Conservation (phyloP, 2,888 invertebrate species). For the Therioaphis trifolii region DNA sequence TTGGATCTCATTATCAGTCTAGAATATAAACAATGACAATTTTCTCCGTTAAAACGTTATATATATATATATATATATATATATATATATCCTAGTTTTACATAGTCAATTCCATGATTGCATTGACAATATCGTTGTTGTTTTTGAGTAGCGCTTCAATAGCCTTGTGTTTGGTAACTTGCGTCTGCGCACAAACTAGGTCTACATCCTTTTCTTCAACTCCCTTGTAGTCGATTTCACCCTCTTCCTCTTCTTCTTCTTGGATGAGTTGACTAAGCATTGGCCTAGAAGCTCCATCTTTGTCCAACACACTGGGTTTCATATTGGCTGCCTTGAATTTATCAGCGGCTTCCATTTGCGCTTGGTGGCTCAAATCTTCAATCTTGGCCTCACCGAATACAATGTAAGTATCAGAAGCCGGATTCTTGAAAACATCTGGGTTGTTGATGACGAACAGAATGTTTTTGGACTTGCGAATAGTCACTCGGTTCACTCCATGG, state of each 20-base stretch:
- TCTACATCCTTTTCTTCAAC: conserved; percentile 99
- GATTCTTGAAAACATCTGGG: conserved; percentile 97
- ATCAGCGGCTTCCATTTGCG: conserved; percentile 96
- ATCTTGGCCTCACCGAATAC: conserved; percentile 99
- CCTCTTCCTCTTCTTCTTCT: conserved; percentile 93
- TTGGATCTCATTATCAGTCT: conserved; percentile 49
- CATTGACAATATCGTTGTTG: conserved; percentile 98
- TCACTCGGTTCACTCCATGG: conserved; percentile 91
- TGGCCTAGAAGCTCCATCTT: conserved; percentile 57
- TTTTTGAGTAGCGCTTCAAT: conserved; percentile 96
- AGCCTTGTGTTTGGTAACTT: conserved; percentile 92
- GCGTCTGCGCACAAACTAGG: conserved; percentile 97
- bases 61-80: too few species aligned
- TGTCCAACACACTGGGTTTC: conserved; percentile 60
- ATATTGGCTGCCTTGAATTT: conserved; percentile 92
- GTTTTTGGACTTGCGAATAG: conserved; percentile 98
- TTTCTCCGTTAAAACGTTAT: conserved; percentile 33
- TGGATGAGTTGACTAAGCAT: conserved; percentile 71
- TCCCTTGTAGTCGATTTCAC: conserved; percentile 90
- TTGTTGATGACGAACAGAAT: conserved; percentile 99
- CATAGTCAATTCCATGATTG: conserved; percentile 83
- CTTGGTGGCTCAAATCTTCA: conserved; percentile 98
- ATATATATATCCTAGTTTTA: conserved; percentile 40
- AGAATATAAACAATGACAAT: conserved; percentile 41
- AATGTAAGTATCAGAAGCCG: conserved; percentile 98